Evolutionary conservation across 2,888 invertebrate genomes (phyloP).

Genomic region (Drosophila borborema): DNA sequence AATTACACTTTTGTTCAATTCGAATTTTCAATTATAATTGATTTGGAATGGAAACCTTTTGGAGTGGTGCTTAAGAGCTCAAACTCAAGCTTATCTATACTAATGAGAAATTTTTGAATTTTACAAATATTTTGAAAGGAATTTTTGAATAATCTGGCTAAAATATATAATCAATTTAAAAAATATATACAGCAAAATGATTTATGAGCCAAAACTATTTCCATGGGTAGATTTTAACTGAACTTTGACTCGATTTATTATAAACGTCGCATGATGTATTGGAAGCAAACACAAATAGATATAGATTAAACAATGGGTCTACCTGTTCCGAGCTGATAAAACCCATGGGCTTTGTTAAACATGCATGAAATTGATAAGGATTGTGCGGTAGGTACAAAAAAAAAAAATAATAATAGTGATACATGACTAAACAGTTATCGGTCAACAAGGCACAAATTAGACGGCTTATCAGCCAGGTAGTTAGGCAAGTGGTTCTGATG

Average conservation of each 20-base stretch:
- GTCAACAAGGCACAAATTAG: conserved; percentile 12
- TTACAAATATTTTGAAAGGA: background rate
- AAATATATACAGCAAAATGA: background rate
- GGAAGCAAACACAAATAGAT: conserved; percentile 10
- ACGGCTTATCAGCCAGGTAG: conserved; percentile 24
- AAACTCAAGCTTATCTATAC: background rate
- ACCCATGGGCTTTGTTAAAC: conserved; percentile 19
- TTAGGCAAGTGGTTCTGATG: conserved; percentile 14
- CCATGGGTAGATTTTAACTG: background rate
- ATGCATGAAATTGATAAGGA: conserved; percentile 36
- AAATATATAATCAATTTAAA: background rate
- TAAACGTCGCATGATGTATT: conserved; percentile 31
- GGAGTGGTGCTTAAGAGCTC: conserved; percentile 23
- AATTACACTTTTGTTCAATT: background rate
- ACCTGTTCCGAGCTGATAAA: conserved; percentile 26
- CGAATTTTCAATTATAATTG: conserved; percentile 34
- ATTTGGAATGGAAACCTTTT: conserved; percentile 16
- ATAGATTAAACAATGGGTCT: conserved; percentile 23
- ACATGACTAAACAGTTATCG: conserved; percentile 37
- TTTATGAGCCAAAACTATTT: conserved; percentile 3
- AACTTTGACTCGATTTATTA: conserved; percentile 36
- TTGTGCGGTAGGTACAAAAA: conserved; percentile 9
- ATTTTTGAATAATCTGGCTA: background rate
- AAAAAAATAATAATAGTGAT: background rate
- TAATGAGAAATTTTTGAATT: background rate